Percentiles rank a stretch among this genome's conserved stretches.
phyloP scores from a whole-genome alignment of 2,113 vertebrate species.

The Axis porcinus region DNA sequence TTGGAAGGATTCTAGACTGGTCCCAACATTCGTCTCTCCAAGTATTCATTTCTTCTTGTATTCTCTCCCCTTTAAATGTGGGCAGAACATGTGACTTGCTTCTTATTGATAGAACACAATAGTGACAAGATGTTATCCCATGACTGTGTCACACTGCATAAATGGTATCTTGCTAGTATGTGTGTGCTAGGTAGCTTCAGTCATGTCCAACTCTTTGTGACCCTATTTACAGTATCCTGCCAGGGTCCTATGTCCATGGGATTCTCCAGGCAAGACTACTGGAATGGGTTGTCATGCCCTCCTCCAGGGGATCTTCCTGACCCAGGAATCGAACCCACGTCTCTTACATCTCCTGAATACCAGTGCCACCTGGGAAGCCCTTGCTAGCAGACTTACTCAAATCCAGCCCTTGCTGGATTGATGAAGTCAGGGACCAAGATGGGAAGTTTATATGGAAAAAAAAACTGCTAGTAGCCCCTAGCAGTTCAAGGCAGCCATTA shows the following conservation, averaged over 20 bases:
- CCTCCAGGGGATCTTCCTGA: not conserved
- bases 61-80: not conserved
- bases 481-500: not conserved
- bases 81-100: not conserved
- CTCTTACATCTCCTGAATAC: not conserved
- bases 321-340: not conserved
- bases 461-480: not conserved
- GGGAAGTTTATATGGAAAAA: not conserved
- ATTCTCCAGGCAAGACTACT: not conserved
- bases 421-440: not conserved
- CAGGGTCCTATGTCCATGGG: not conserved
- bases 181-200: not conserved
- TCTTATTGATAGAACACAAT: not conserved
- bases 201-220: not conserved
- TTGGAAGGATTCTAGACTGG: not conserved
- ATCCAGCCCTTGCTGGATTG: not conserved
- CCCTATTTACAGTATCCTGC: not conserved
- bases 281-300: not conserved
- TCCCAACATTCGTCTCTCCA: fast-evolving
- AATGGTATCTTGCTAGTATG: not conserved
- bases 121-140: not conserved
- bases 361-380: not conserved
- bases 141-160: not conserved
- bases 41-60: not conserved
- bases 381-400: not conserved